A percentile compares a stretch with the other conserved stretches of the same genome.
Evolutionary conservation across 2,888 invertebrate species (phyloP).

Genomic region (Trissolcus brochymenae): DNA sequence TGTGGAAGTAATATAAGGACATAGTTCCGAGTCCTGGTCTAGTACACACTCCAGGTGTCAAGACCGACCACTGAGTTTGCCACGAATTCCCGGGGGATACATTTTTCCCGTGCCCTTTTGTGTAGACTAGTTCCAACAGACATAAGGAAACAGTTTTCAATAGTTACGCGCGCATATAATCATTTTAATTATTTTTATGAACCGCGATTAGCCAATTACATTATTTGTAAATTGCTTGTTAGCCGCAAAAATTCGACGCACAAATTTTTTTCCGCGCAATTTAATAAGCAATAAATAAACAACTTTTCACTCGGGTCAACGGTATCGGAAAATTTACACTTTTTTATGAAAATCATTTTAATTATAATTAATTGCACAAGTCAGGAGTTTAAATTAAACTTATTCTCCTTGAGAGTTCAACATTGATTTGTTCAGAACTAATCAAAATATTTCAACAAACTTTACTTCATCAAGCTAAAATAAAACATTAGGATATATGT

Average conservation of each 20-base stretch:
- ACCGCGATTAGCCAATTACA: conserved; percentile 17
- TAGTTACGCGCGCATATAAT: conserved; percentile 14
- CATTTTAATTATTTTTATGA: conserved; percentile 33
- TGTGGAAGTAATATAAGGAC: conserved; percentile 36
- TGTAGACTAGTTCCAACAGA: conserved; percentile 28
- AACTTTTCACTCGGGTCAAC: conserved; percentile 13
- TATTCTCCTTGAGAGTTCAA: too few species aligned
- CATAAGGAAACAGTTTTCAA: conserved; percentile 34
- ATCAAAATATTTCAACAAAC: too few species aligned
- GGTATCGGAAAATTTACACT: not conserved
- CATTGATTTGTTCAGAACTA: too few species aligned
- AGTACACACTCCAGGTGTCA: conserved; percentile 55
- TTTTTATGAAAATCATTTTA: too few species aligned
- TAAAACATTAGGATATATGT: too few species aligned
- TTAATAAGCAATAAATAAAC: conserved; percentile 1
- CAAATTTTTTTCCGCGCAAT: not conserved
- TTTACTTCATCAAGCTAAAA: too few species aligned
- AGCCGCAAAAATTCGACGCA: not conserved
- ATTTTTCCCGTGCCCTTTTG: conserved; percentile 18
- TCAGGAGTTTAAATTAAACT: too few species aligned
- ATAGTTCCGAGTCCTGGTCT: conserved; percentile 30
- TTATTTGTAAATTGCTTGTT: conserved; percentile 33
- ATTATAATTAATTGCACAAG: too few species aligned
- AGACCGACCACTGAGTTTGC: conserved; percentile 52
- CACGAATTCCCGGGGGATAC: conserved; percentile 32